Conservation (phyloP, 2,888 invertebrate species). For the Dioctria rufipes region DNA sequence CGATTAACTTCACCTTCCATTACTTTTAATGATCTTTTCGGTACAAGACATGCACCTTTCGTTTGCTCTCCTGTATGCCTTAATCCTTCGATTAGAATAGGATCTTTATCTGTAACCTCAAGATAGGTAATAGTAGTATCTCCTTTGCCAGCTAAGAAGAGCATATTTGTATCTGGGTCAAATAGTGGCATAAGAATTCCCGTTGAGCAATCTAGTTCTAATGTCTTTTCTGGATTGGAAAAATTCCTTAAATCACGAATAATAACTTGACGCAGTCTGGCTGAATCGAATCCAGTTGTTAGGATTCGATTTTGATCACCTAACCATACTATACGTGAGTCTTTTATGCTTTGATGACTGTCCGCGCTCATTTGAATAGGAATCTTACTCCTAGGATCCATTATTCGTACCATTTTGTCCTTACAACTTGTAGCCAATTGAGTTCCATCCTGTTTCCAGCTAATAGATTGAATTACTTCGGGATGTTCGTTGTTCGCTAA, state of each 20-base stretch:
- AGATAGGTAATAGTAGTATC: conserved; percentile 92
- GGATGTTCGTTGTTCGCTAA: conserved; percentile 82
- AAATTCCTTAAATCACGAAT: conserved; percentile 91
- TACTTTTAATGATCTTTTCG: conserved; percentile 92
- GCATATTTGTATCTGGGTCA: conserved; percentile 95
- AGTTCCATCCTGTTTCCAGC: conserved; percentile 90
- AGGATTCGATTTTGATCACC: conserved; percentile 87
- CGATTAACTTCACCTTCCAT: conserved; percentile 98
- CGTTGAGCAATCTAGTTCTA: conserved; percentile 89
- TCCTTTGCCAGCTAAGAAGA: conserved; percentile 95
- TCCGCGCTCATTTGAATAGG: conserved; percentile 77
- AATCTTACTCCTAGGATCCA: conserved; percentile 82
- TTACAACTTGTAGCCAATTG: conserved; percentile 88
- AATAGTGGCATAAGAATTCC: conserved; percentile 93
- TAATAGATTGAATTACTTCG: conserved; percentile 90
- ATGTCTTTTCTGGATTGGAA: conserved; percentile 81
- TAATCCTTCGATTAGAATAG: conserved; percentile 89
- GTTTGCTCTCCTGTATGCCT: conserved; percentile 95
- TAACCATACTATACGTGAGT: conserved; percentile 92
- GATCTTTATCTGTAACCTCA: conserved; percentile 91
- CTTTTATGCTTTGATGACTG: conserved; percentile 93
- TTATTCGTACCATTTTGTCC: conserved; percentile 89
- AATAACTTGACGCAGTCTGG: conserved; percentile 88
- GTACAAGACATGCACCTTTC: conserved; percentile 93
- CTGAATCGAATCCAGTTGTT: conserved; percentile 92